phyloP scores from a whole-genome alignment of 92 coral and sea anemone species.

The Ricordea florida region DNA sequence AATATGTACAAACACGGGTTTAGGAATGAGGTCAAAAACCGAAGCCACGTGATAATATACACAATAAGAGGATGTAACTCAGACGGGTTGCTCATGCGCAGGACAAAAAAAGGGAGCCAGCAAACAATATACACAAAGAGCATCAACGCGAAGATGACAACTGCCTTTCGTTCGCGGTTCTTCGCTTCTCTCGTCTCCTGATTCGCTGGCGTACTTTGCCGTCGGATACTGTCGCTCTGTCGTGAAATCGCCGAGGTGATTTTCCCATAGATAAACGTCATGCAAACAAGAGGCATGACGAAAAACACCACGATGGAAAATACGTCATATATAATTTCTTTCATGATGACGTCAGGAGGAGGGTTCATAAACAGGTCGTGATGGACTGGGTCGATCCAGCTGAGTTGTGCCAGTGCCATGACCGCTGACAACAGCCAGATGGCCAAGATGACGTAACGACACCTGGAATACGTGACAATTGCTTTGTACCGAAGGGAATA shows the following conservation, averaged over 20 bases:
- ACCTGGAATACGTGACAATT: slow-evolving; percentile 44
- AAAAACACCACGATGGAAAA: slow-evolving; percentile 6
- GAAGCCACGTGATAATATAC: slow-evolving; percentile 14
- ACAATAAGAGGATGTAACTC: neutral
- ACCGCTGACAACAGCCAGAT: slow-evolving; percentile 39
- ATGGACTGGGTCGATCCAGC: slow-evolving; percentile 31
- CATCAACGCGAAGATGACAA: slow-evolving; percentile 53
- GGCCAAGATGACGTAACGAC: slow-evolving; percentile 2
- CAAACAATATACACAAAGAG: slow-evolving; percentile 26
- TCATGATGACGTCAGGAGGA: neutral
- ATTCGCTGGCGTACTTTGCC: slow-evolving; percentile 7
- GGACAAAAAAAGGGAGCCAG: slow-evolving; percentile 55
- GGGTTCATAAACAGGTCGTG: slow-evolving; percentile 9
- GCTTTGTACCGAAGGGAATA: slow-evolving; percentile 28
- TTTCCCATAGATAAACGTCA: slow-evolving; percentile 29
- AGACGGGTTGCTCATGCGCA: neutral
- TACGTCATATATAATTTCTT: slow-evolving; percentile 42
- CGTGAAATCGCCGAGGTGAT: slow-evolving; percentile 28
- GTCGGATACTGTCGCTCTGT: slow-evolving; percentile 37
- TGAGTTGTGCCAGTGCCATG: slow-evolving; percentile 27
- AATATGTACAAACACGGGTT: slow-evolving; percentile 81
- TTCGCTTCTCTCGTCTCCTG: neutral
- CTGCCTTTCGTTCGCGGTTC: slow-evolving; percentile 40
- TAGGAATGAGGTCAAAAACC: slow-evolving; percentile 69
- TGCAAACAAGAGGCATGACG: slow-evolving; percentile 13